Conservation (phyloP, 2,888 invertebrate species). For the Eristalinus sepulchralis region DNA sequence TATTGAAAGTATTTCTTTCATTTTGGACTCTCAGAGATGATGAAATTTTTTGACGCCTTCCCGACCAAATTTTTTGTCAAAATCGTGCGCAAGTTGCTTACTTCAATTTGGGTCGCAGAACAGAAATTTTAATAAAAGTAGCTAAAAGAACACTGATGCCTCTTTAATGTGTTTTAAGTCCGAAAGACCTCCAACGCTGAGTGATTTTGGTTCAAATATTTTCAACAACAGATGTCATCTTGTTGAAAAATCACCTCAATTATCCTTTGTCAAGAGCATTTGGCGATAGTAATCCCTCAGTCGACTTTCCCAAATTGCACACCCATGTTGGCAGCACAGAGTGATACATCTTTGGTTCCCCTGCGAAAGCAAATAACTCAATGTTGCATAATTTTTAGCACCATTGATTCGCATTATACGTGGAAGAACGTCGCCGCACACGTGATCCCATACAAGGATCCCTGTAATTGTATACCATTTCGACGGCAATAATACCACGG, state of each 20-base stretch:
- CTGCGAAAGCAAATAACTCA: neutral
- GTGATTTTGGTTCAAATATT: no score
- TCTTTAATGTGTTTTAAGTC: no score
- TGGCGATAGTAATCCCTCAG: neutral
- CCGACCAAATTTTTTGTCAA: no score
- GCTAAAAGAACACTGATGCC: no score
- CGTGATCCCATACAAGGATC: neutral
- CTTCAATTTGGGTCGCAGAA: no score
- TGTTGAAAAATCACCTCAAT: neutral
- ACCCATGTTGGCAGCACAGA: neutral
- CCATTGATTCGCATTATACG: neutral
- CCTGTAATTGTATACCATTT: slow-evolving; percentile 11
- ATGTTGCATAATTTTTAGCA: neutral
- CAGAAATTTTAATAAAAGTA: no score
- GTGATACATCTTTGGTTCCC: neutral
- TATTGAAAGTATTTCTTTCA: no score
- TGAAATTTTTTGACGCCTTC: no score
- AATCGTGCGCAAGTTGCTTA: no score
- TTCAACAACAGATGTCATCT: no score
- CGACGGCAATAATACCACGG: slow-evolving; percentile 11
- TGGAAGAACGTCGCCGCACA: neutral
- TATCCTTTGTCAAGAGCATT: neutral
- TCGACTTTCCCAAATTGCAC: neutral
- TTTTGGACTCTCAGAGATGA: no score
- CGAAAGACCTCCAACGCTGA: no score